Base-by-base conservation (phyloP, 2,797 vertebrate genomes). In the Crypturellus tataupa region DNA sequence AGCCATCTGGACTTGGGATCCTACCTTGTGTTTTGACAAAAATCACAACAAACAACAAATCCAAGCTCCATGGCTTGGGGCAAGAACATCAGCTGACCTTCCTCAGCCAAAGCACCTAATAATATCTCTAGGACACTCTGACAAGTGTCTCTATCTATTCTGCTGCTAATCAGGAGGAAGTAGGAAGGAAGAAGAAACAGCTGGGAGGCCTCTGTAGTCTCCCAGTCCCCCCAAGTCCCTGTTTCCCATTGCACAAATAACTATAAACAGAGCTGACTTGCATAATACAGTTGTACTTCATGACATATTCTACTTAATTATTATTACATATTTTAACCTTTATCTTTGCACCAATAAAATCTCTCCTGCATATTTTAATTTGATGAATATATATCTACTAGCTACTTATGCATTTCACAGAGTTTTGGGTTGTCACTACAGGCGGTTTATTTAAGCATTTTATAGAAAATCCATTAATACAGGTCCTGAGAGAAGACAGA, bases 201-300 rank as follows among this genome's bases (percentile, higher is more conserved):
- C 37, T 51, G 27, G n/a, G n/a, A 46, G 24, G 19, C 51, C 19
- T 79, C 23, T 46, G 11, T 21, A 27, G 23, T 20, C 14, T 53
- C 23, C 47, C 24, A 72, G 25, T 21, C 13, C n/a, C 23, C 24
- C 13, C 6, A 14, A 10, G 31, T 86, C 37, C 16, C 62, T 51
- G 14, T 35, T 37, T 82, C 44, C 42, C n/a, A 6, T 39, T 63
- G 55, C 60, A 59, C 49, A 6, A 18, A 12, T 5, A 60, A 15
- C 10, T n/a, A 64, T 24, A 24, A 40, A 44, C 8, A 29, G 44
- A 59, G 24, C 2, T 70, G 44, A 12, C 3, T 46, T 29, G 9
- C 0, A 0, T 10, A 12, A 31, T 31, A 55, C 53, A 55, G 29
- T 31, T 31, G 16, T 18, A 56, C 20, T 29, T 12, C 1, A 1